phyloP scores from a whole-genome alignment of 1,140 invertebrate genomes.

The Caenorhabditis remanei region DNA sequence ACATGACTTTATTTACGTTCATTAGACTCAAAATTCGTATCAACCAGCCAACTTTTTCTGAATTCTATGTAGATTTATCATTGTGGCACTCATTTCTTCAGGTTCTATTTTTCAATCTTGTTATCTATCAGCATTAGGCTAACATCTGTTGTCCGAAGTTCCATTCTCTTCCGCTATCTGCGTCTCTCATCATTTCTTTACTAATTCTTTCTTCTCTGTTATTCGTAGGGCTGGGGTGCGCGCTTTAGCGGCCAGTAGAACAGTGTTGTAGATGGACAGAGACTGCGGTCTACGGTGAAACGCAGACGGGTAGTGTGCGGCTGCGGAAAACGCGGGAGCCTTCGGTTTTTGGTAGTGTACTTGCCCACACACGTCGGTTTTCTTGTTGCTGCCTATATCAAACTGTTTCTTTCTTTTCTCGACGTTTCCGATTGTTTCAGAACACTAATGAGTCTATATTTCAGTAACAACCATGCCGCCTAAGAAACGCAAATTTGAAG shows the following conservation, averaged over 20 bases:
- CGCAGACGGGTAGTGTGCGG: background rate
- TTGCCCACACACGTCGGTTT: conserved; percentile 10
- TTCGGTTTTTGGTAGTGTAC: conserved; percentile 6
- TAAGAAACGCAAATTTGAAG: background rate
- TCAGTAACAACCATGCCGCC: conserved; percentile 9
- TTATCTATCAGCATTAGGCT: conserved; percentile 10
- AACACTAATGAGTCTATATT: background rate
- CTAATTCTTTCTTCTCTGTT: background rate
- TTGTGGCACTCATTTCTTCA: background rate
- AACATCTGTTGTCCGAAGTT: conserved; percentile 34
- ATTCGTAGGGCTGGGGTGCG: background rate
- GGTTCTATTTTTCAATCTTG: background rate
- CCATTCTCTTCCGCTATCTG: background rate
- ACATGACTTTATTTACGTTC: background rate
- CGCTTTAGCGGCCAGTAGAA: conserved; percentile 21
- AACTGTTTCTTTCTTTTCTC: background rate
- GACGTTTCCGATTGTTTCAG: background rate
- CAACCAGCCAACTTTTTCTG: background rate
- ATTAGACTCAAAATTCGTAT: background rate
- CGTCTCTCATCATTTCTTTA: background rate
- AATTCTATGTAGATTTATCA: background rate
- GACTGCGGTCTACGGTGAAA: background rate
- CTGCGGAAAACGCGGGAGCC: background rate
- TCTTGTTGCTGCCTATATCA: background rate
- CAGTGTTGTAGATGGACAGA: background rate